Conservation (phyloP, 92 coral and sea anemone species). For the Blastomussa wellsi region DNA sequence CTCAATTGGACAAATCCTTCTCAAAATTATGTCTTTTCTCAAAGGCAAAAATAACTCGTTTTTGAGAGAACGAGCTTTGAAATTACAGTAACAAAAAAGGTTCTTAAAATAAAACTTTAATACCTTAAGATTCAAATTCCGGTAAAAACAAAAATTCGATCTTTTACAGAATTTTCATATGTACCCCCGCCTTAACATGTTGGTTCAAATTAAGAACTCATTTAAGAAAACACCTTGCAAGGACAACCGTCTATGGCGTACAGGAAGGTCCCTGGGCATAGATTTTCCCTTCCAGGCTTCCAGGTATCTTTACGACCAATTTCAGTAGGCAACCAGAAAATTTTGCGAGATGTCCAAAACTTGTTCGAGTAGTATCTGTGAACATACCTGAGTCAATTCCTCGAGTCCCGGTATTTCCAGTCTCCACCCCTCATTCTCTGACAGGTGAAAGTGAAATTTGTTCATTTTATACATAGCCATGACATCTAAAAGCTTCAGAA, state of each 20-base stretch:
- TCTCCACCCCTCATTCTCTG: constrained; percentile 97
- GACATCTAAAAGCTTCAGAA: constrained; percentile 76
- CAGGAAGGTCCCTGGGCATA: not conserved
- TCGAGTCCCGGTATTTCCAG: constrained; percentile 90
- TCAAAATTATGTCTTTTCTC: no score
- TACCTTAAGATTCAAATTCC: no score
- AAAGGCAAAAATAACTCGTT: no score
- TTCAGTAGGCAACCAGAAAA: not conserved
- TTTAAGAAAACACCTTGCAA: not conserved
- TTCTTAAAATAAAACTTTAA: no score
- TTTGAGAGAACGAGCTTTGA: no score
- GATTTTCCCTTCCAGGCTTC: not conserved
- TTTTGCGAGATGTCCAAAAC: not conserved
- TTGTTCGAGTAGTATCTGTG: not conserved
- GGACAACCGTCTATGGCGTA: not conserved
- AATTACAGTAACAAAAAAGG: no score
- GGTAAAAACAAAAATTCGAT: no score
- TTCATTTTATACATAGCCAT: constrained; percentile 97
- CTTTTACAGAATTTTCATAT: no score
- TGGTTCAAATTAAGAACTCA: no score
- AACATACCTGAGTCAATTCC: constrained; percentile 71
- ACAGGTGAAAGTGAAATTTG: constrained; percentile 86
- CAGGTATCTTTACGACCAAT: not conserved
- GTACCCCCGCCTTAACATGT: no score
- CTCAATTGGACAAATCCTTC: no score